Evolutionary conservation across 2,113 vertebrate genomes (phyloP).

Genomic region (Oncorhynchus masou): DNA sequence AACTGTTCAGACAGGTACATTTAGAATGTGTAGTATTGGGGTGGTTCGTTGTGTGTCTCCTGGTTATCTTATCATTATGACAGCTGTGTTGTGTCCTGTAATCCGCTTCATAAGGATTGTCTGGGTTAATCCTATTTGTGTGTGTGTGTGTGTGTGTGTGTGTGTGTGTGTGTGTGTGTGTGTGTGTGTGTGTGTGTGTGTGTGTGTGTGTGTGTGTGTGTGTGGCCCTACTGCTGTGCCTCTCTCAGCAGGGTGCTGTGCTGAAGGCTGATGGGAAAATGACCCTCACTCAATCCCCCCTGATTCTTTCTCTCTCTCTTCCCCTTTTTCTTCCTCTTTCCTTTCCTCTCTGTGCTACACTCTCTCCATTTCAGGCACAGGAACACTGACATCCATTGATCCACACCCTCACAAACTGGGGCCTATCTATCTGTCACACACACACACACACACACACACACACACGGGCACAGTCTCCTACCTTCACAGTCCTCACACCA

Average conservation of each 20-base stretch:
- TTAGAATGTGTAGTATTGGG: background rate
- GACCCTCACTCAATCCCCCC: background rate
- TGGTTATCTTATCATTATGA: conserved; percentile 6
- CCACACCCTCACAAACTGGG: too few relatives aligned
- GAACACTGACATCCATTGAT: too few relatives aligned
- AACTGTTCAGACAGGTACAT: background rate
- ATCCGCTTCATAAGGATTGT: background rate
- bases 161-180: background rate
- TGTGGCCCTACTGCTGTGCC: background rate
- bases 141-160: background rate
- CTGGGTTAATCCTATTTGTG: conserved; percentile 3
- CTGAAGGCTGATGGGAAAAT: background rate
- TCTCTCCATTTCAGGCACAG: background rate
- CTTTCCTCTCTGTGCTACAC: background rate
- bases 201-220: background rate
- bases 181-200: background rate
- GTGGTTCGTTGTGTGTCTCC: conserved; percentile 10
- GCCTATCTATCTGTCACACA: too few relatives aligned
- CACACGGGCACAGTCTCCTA: too few relatives aligned
- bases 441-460: too few relatives aligned
- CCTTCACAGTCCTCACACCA: too few relatives aligned
- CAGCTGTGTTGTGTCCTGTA: conserved; percentile 5
- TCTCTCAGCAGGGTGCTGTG: background rate
- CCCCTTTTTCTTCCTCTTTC: background rate
- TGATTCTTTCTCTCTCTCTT: background rate